Evolutionary conservation across 2,113 vertebrate species (phyloP).

Genomic region (Telmatochromis sp.): DNA sequence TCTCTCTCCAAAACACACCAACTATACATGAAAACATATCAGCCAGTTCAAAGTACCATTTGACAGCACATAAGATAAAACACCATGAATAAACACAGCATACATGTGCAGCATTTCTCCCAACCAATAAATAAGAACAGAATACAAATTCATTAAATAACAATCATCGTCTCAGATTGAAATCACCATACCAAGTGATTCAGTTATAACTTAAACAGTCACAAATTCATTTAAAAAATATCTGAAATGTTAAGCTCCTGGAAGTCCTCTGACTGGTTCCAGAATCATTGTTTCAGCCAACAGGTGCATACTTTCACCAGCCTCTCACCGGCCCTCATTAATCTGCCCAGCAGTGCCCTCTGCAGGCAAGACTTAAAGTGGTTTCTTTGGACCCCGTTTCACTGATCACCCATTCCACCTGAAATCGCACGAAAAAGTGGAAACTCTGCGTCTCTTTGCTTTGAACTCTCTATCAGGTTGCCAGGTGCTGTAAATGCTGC

Average conservation of each 20-base stretch:
- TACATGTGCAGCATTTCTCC: conserved; percentile 58
- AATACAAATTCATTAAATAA: conserved; percentile 64
- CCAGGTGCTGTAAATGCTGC: background rate
- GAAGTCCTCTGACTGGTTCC: background rate
- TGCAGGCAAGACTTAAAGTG: background rate
- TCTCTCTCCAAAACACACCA: conserved; percentile 17
- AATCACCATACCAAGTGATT: conserved; percentile 25
- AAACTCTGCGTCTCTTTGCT: background rate
- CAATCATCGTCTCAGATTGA: conserved; percentile 57
- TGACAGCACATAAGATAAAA: conserved; percentile 43
- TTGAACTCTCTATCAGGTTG: background rate
- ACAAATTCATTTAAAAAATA: conserved; percentile 30
- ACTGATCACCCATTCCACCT: background rate
- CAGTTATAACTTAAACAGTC: conserved; percentile 51
- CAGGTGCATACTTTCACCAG: background rate
- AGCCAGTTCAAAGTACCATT: conserved; percentile 30
- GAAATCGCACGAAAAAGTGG: background rate
- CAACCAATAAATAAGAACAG: conserved; percentile 62
- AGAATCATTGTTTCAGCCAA: background rate
- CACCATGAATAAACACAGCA: conserved; percentile 38
- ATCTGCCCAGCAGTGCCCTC: background rate
- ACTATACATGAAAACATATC: conserved; percentile 45
- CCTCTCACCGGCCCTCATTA: background rate
- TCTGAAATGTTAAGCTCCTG: conserved; percentile 38
- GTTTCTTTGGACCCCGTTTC: conserved; percentile 38